phyloP scores from a whole-genome alignment of 2,113 vertebrate species.

The Larimichthys polyactis region DNA sequence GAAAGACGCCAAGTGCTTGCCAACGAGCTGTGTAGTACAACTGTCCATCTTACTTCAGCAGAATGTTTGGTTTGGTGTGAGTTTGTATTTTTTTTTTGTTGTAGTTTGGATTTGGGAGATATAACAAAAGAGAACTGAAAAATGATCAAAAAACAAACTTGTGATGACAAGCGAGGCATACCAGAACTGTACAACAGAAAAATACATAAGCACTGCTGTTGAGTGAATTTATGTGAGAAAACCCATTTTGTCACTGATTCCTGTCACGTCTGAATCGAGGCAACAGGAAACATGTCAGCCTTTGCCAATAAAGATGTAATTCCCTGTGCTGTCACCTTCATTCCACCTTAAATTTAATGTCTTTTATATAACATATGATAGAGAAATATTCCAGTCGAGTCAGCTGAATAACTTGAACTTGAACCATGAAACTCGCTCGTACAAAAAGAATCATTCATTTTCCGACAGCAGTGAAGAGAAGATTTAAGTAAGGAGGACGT shows the following conservation, averaged over 20 bases:
- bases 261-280: not conserved
- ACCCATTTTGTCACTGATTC: not conserved
- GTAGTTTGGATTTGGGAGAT: not conserved
- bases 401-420: not conserved
- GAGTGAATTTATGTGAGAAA: conserved; percentile 7
- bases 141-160: conserved; percentile 23
- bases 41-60: conserved; percentile 7
- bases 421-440: conserved; percentile 5
- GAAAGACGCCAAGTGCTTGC: conserved; percentile 34
- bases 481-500: not conserved
- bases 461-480: not conserved
- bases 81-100: not conserved
- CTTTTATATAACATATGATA: not conserved
- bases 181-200: conserved; percentile 7
- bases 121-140: not conserved
- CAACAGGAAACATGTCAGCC: conserved; percentile 10
- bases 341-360: conserved; percentile 27
- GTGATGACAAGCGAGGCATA: not conserved
- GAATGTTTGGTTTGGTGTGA: not conserved
- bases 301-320: not conserved
- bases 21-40: conserved; percentile 28
- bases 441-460: conserved; percentile 2
- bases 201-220: not conserved
- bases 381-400: conserved; percentile 7
- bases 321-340: conserved; percentile 15